Conservation (phyloP, 2,888 invertebrate genomes). For the Galeruca laticollis region DNA sequence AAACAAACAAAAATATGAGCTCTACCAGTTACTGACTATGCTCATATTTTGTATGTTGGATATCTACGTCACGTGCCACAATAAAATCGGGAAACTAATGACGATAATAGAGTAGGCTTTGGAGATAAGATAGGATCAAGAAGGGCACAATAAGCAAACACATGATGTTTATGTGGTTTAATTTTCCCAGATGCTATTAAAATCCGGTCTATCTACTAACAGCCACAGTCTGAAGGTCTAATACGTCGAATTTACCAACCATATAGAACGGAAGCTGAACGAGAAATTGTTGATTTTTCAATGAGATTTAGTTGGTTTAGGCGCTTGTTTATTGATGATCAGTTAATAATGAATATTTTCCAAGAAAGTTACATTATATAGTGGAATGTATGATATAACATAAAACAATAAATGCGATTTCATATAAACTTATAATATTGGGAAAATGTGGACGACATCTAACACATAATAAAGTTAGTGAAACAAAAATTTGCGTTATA, state of each 20-base stretch:
- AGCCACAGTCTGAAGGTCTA: slow-evolving; percentile 52
- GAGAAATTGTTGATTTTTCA: slow-evolving; percentile 4
- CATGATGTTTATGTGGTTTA: slow-evolving; percentile 66
- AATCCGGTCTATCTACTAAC: slow-evolving; percentile 59
- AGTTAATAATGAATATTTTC: not conserved
- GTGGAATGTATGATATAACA: too few relatives aligned
- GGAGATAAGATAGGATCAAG: slow-evolving; percentile 57
- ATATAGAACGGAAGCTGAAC: slow-evolving; percentile 34
- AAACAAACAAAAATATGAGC: not conserved
- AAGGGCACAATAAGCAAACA: slow-evolving; percentile 60
- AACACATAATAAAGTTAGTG: too few relatives aligned
- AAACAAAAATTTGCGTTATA: too few relatives aligned
- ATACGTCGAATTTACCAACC: slow-evolving; percentile 58
- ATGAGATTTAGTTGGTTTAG: not conserved
- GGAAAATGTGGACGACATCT: too few relatives aligned
- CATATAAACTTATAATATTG: too few relatives aligned
- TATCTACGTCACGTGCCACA: slow-evolving; percentile 30
- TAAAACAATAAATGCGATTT: too few relatives aligned
- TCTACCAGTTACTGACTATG: not conserved
- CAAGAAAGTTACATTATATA: too few relatives aligned
- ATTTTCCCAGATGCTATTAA: slow-evolving; percentile 66
- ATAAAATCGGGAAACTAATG: slow-evolving; percentile 44
- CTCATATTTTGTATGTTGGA: slow-evolving; percentile 17
- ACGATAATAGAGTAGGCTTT: slow-evolving; percentile 46
- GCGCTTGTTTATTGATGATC: not conserved